These are phyloP conservation scores for Brevimyrus niger DNA, from an alignment of 2,113 vertebrate species.

Conservation along the genomic window DNA sequence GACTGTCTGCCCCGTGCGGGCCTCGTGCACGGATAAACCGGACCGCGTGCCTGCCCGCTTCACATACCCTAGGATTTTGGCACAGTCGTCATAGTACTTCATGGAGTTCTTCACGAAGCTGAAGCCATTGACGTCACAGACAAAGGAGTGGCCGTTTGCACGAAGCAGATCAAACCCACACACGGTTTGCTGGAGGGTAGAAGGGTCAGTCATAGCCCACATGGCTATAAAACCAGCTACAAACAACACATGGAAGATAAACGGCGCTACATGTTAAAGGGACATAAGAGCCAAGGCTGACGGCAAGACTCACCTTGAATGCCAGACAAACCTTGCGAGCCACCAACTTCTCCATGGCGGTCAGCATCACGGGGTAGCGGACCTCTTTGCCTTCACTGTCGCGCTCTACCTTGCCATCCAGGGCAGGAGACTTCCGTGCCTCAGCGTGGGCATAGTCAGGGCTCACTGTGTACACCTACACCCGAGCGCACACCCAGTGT, in stretches of 20 bases:
- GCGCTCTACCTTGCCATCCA: slow-evolving; percentile 82
- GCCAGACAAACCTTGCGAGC: slow-evolving; percentile 88
- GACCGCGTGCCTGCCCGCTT: not conserved
- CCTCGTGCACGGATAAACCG: not conserved
- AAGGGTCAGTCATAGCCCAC: not conserved
- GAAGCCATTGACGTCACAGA: slow-evolving; percentile 86
- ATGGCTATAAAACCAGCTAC: not conserved
- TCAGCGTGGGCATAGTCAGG: slow-evolving; percentile 86
- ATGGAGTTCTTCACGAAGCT: slow-evolving; percentile 91
- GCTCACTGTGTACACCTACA: slow-evolving; percentile 81
- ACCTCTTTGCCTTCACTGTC: slow-evolving; percentile 88
- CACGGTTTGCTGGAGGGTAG: slow-evolving; percentile 75
- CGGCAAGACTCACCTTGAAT: slow-evolving; percentile 65
- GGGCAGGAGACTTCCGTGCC: slow-evolving; percentile 81
- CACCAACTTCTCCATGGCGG: slow-evolving; percentile 81
- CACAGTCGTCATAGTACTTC: slow-evolving; percentile 90
- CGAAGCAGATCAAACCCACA: slow-evolving; percentile 85
- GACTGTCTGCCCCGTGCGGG: not conserved
- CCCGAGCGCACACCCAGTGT: not conserved
- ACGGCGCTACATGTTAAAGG: not conserved
- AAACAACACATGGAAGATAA: not conserved
- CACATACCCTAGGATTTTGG: slow-evolving; percentile 82
- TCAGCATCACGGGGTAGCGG: slow-evolving; percentile 80
- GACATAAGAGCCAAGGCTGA: not conserved
- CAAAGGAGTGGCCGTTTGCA: slow-evolving; percentile 85